Conservation (phyloP, 2,113 vertebrate genomes). For the Cheilinus undulatus region DNA sequence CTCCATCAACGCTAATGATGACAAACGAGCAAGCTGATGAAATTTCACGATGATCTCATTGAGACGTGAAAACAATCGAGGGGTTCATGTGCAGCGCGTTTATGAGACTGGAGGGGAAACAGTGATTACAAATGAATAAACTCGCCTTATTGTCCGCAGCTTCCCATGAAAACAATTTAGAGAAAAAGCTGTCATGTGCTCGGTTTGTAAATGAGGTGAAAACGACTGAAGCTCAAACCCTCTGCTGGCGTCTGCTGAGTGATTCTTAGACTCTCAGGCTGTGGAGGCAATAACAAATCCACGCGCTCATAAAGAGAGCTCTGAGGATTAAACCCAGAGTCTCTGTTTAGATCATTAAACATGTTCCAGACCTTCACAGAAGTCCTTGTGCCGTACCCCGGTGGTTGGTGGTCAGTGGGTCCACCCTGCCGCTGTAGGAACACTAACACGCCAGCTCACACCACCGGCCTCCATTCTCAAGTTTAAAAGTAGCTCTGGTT, state of each 20-base stretch:
- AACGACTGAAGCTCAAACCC: constrained; percentile 29
- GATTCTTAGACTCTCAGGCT: constrained; percentile 27
- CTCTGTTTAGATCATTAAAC: constrained; percentile 64
- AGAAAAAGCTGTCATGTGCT: constrained; percentile 37
- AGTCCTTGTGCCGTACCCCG: constrained; percentile 28
- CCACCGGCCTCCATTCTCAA: constrained; percentile 52
- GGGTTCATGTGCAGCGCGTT: constrained; percentile 41
- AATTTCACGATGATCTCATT: constrained; percentile 51
- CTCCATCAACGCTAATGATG: constrained; percentile 62
- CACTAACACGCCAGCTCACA: constrained; percentile 51
- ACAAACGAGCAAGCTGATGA: constrained; percentile 65
- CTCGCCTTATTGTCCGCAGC: constrained; percentile 34
- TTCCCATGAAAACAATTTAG: constrained; percentile 45
- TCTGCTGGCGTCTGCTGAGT: constrained; percentile 24
- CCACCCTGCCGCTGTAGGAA: constrained; percentile 64
- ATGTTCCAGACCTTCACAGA: constrained; percentile 25
- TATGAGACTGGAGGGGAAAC: constrained; percentile 51
- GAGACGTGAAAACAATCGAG: constrained; percentile 60
- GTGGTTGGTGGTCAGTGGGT: constrained; percentile 76
- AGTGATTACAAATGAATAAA: constrained; percentile 56
- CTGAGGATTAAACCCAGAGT: constrained; percentile 32
- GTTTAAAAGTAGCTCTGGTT: constrained; percentile 73
- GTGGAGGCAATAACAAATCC: constrained; percentile 48
- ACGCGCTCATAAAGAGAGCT: constrained; percentile 51
- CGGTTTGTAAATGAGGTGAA: constrained; percentile 49